phyloP scores from a whole-genome alignment of 2,888 invertebrate genomes.

The Apomyelois bistriatella region DNA sequence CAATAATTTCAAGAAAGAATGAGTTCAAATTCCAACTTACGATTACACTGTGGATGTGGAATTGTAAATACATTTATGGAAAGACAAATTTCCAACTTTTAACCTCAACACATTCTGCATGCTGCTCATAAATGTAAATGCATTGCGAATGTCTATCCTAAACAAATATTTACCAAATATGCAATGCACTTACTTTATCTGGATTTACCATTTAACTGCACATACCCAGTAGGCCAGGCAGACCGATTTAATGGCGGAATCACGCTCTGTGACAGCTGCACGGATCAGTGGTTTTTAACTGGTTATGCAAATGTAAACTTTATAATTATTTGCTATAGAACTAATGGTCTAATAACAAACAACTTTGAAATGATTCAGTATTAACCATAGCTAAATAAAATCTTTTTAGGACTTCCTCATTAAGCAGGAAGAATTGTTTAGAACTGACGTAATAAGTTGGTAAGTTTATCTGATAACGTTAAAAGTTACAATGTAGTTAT shows the following conservation, averaged over 20 bases:
- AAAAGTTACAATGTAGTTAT: no score
- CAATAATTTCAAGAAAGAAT: no score
- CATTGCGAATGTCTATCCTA: background rate
- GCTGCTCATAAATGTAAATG: background rate
- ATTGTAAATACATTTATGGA: no score
- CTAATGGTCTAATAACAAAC: background rate
- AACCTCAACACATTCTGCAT: background rate
- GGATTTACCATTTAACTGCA: background rate
- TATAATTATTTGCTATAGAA: constrained; percentile 19
- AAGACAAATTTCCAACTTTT: background rate
- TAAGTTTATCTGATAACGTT: no score
- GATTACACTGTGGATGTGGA: no score
- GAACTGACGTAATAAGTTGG: background rate
- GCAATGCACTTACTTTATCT: no score
- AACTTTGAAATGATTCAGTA: background rate
- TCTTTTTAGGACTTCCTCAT: background rate
- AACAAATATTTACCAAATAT: background rate
- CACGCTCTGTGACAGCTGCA: constrained; percentile 43
- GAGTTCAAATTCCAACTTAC: no score
- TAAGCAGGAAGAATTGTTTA: background rate
- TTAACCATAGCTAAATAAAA: background rate
- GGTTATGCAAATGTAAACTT: constrained; percentile 29
- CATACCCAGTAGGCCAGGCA: background rate
- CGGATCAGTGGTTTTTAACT: constrained; percentile 36
- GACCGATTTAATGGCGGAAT: constrained; percentile 24